These are phyloP conservation scores for Blastomussa wellsi DNA, from an alignment of 92 coral and sea anemone genomes.

Conservation along the genomic window DNA sequence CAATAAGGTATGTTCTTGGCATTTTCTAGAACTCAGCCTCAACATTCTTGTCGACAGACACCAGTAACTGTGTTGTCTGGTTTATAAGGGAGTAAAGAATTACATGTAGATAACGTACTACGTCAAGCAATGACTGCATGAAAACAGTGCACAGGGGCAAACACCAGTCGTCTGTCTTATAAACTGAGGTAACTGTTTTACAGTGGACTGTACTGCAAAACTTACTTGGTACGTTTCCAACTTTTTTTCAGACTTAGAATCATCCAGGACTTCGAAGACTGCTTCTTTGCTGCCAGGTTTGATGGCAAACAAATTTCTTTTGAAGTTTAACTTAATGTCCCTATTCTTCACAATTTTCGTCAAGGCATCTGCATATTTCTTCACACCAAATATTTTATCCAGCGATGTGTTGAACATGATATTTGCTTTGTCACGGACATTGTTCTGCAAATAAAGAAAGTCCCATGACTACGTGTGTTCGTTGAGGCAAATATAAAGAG, in stretches of 20 bases:
- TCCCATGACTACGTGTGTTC: neutral
- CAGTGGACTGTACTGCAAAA: neutral
- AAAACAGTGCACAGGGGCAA: too few relatives aligned
- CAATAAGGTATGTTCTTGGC: too few relatives aligned
- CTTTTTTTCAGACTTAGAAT: slow-evolving; percentile 32
- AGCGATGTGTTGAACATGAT: slow-evolving; percentile 88
- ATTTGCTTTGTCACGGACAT: slow-evolving; percentile 66
- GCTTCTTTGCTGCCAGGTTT: slow-evolving; percentile 82
- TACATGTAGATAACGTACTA: too few relatives aligned
- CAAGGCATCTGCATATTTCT: slow-evolving; percentile 88
- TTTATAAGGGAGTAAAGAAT: too few relatives aligned
- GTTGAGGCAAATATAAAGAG: too few relatives aligned
- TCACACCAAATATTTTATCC: slow-evolving; percentile 89
- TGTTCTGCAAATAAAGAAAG: slow-evolving; percentile 50
- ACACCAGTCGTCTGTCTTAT: too few relatives aligned
- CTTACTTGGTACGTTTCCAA: slow-evolving; percentile 56
- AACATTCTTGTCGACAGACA: too few relatives aligned
- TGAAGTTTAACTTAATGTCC: slow-evolving; percentile 77
- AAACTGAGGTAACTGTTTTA: too few relatives aligned
- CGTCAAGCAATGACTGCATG: too few relatives aligned
- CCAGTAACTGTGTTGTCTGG: too few relatives aligned
- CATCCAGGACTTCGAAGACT: slow-evolving; percentile 77
- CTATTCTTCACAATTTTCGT: slow-evolving; percentile 75
- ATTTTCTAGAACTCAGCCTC: too few relatives aligned
- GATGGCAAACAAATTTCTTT: slow-evolving; percentile 82